Evolutionary conservation across 2,888 invertebrate species (phyloP).

Genomic region (Patella depressa): DNA sequence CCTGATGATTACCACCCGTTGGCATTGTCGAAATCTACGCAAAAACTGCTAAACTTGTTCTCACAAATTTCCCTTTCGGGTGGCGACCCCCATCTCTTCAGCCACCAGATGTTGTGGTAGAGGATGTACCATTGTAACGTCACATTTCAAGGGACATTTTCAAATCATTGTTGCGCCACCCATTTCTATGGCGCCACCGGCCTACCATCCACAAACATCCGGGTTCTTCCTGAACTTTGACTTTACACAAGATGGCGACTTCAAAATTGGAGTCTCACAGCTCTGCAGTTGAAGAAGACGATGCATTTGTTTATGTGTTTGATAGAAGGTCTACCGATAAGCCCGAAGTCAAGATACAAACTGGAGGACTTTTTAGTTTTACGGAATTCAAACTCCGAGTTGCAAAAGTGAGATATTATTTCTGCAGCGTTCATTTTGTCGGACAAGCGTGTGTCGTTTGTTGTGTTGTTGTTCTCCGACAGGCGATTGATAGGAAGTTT

Average conservation of each 20-base stretch:
- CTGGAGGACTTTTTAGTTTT: slow-evolving; percentile 55
- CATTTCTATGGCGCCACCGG: too few relatives aligned
- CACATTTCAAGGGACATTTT: too few relatives aligned
- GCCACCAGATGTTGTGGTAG: too few relatives aligned
- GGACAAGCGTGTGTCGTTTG: not conserved
- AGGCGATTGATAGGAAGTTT: not conserved
- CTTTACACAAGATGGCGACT: slow-evolving; percentile 5
- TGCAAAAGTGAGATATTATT: slow-evolving; percentile 43
- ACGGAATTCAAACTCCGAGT: slow-evolving; percentile 57
- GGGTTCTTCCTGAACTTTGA: slow-evolving; percentile 1
- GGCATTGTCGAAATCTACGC: too few relatives aligned
- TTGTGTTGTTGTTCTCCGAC: not conserved
- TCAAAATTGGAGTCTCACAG: slow-evolving; percentile 56
- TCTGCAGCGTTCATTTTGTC: not conserved
- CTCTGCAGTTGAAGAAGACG: slow-evolving; percentile 50
- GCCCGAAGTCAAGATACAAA: slow-evolving; percentile 60
- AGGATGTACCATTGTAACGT: too few relatives aligned
- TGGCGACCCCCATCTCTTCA: too few relatives aligned
- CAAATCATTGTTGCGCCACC: too few relatives aligned
- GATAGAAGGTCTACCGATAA: slow-evolving; percentile 60
- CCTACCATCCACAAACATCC: not conserved
- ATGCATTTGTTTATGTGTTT: slow-evolving; percentile 63
- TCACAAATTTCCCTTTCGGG: too few relatives aligned
- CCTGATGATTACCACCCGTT: too few relatives aligned
- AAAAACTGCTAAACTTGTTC: too few relatives aligned